Evolutionary conservation across 2,888 invertebrate species (phyloP), one percentile per base, ranked within the genome.

Genomic region (Luperina testacea): DNA sequence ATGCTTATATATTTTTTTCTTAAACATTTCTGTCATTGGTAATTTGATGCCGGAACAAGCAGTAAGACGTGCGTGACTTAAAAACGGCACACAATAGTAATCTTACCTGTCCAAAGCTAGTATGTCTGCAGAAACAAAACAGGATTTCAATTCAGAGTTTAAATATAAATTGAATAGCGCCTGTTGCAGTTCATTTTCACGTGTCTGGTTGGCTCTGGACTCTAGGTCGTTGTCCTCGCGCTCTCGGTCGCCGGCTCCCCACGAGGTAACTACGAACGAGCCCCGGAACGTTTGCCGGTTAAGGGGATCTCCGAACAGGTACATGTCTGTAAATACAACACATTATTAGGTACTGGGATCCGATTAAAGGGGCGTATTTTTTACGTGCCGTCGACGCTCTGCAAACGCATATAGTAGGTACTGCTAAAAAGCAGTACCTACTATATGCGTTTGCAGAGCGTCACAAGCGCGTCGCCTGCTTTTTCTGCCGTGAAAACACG

Each of bases 261-360:
- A 97, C 90, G 98, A 98, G 20, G 98, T 98, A 82, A 98, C 98
- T 88, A 98, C 97, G 94, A 99, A 98, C 80, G 98, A 98, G 64
- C 98, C 99, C 83, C 98, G 97, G 95, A 98, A 99, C 78, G 98
- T 97, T 94, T 98, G 98, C 93, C 98, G 98, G 91, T 98, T 98
- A 73, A 98, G 97, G 67, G 98, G 98, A 90, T 98, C 98, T 70
- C 97, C 97, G 83, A 98, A 97, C 90, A 98, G 97, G 94, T 98
- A 98, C 94, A 98, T 98, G 92, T 98, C 98, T 98, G 97, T 63
- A 97, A 97, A 88, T 74, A 87, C 87, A 67, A 81, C 42, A 77
- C 45, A 32, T 48, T 15, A 75, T 38, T 42, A 27, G 20, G 20
- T 71, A 78, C 5, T 42, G 2, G 8, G 24, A n/a, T 57, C 53